Percentiles rank a stretch among this genome's conserved stretches.
Conservation (phyloP, 2,113 vertebrate species). For the Sorex araneus region DNA sequence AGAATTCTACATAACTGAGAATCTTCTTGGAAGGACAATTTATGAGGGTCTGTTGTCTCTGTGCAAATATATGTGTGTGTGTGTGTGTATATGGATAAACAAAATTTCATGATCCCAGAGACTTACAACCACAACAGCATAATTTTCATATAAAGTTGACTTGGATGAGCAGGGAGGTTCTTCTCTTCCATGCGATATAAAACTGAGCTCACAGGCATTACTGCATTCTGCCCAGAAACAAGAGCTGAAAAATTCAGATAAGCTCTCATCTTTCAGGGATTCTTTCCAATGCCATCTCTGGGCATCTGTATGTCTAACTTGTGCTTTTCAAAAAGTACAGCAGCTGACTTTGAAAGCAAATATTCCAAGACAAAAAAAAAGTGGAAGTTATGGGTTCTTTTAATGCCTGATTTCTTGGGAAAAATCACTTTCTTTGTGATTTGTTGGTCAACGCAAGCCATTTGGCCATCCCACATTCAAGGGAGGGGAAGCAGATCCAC, state of each 20-base stretch:
- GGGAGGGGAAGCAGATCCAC: not conserved
- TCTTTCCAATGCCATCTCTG: not conserved
- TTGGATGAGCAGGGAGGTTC: not conserved
- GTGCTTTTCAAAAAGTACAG: not conserved
- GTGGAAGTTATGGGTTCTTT: not conserved
- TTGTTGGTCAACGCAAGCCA: not conserved
- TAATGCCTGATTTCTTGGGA: not conserved
- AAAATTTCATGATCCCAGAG: not conserved
- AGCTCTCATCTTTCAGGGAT: not conserved
- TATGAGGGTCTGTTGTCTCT: not conserved
- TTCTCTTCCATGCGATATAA: not conserved
- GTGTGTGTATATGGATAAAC: not conserved
- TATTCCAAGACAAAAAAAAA: slow-evolving; percentile 19
- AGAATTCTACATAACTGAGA: slow-evolving; percentile 37
- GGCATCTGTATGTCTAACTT: not conserved
- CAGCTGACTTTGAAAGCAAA: not conserved
- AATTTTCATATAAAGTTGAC: not conserved
- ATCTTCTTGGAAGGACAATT: not conserved
- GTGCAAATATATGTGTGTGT: not conserved
- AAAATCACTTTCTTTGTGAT: not conserved
- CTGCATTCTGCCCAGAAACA: not conserved
- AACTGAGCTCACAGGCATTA: not conserved
- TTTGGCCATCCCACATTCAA: not conserved
- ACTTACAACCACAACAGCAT: not conserved
- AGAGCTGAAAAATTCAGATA: not conserved